Conservation (phyloP, 2,113 vertebrate genomes). For the Oryzias javanicus region DNA sequence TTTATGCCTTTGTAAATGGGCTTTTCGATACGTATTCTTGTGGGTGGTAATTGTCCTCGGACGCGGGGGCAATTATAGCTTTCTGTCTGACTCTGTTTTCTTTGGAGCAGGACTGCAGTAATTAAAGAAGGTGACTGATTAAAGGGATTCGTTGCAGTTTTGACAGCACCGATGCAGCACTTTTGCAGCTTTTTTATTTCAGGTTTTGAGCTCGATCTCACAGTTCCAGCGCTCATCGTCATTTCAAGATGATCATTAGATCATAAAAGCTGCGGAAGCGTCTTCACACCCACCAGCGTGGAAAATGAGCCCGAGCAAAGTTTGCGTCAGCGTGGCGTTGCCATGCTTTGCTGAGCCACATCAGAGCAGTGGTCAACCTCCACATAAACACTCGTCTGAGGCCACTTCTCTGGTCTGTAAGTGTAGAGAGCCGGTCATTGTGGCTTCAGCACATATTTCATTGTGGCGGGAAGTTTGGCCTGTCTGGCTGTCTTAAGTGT, state of each 20-base stretch:
- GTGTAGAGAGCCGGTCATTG: conserved; percentile 2
- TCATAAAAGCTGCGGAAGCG: too few species aligned
- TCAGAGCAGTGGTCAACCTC: background rate
- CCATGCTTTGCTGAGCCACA: background rate
- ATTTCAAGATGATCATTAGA: too few species aligned
- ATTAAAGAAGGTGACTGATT: conserved; percentile 41
- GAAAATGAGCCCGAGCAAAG: too few species aligned
- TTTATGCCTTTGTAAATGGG: conserved; percentile 42
- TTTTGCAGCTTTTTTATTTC: too few species aligned
- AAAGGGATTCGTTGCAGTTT: conserved; percentile 15
- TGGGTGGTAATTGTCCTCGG: conserved; percentile 45
- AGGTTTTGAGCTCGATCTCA: too few species aligned
- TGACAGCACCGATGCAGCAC: conserved; percentile 5
- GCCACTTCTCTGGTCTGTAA: conserved; percentile 6
- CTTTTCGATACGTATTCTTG: conserved; percentile 32
- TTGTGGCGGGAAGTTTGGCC: conserved; percentile 4
- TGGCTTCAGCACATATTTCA: conserved; percentile 1
- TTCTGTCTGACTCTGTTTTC: conserved; percentile 28
- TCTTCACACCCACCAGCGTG: too few species aligned
- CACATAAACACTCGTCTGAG: background rate
- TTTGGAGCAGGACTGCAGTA: conserved; percentile 29
- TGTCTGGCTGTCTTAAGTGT: background rate
- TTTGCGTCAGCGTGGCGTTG: too few species aligned
- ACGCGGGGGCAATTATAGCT: conserved; percentile 34
- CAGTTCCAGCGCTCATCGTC: too few species aligned